Evolutionary conservation across 2,888 invertebrate species (phyloP).

Genomic region (Xanthorhoe designata): DNA sequence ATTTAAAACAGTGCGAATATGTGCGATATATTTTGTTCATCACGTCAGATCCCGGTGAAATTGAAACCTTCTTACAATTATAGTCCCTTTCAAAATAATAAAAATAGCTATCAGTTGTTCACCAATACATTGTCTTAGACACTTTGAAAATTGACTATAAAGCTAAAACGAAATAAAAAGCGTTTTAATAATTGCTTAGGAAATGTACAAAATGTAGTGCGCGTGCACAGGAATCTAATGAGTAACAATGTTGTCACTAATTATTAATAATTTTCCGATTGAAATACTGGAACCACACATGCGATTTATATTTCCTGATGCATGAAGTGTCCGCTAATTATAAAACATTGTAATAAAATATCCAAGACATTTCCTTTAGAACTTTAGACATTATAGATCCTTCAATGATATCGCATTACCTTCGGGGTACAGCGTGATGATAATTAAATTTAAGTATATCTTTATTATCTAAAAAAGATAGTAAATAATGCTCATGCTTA

Average conservation of each 20-base stretch:
- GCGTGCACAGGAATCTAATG: slow-evolving; percentile 8
- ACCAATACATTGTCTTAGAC: not conserved
- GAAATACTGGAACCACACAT: slow-evolving; percentile 4
- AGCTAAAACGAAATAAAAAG: not conserved
- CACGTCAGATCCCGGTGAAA: not conserved
- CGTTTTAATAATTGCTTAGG: slow-evolving; percentile 21
- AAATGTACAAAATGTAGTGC: slow-evolving; percentile 12
- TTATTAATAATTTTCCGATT: slow-evolving; percentile 7
- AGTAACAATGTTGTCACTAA: slow-evolving; percentile 3
- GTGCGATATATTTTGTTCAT: not conserved
- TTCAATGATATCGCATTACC: not conserved
- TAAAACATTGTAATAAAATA: not conserved
- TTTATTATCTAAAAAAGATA: too few relatives aligned
- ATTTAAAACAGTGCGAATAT: slow-evolving; percentile 16
- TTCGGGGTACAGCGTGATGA: too few relatives aligned
- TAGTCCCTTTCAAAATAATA: too few relatives aligned
- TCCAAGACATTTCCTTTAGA: not conserved
- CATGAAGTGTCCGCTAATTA: not conserved
- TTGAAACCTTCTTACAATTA: not conserved
- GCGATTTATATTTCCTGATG: slow-evolving; percentile 15
- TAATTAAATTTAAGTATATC: too few relatives aligned
- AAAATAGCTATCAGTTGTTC: too few relatives aligned
- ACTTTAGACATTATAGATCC: too few relatives aligned
- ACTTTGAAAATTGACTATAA: not conserved
- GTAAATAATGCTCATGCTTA: too few relatives aligned